Conservation (phyloP, 2,888 invertebrate genomes). For the Charanyca ferruginea region DNA sequence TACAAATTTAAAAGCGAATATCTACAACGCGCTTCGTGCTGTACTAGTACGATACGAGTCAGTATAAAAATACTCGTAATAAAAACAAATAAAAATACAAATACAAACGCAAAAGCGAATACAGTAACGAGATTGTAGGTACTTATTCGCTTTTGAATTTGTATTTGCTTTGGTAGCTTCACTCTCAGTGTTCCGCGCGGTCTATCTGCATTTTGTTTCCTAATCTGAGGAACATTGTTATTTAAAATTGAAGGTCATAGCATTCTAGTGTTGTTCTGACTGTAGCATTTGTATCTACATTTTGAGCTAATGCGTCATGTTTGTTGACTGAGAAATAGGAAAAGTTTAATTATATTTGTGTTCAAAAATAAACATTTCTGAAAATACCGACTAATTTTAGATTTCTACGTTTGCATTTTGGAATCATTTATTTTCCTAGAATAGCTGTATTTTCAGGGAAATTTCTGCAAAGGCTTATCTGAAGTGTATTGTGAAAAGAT, state of each 20-base stretch:
- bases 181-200: too few species aligned
- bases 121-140: too few species aligned
- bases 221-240: too few species aligned
- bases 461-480: constrained; percentile 3
- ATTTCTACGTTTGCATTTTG: not conserved
- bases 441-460: not conserved
- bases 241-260: constrained; percentile 25
- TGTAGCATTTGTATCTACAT: constrained; percentile 1
- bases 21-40: too few species aligned
- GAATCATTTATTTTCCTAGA: not conserved
- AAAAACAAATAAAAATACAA: too few species aligned
- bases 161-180: too few species aligned
- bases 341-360: not conserved
- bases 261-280: constrained; percentile 4
- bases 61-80: too few species aligned
- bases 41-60: too few species aligned
- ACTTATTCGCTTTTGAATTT: too few species aligned
- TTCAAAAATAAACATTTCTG: not conserved
- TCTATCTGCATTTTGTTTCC: too few species aligned
- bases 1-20: too few species aligned
- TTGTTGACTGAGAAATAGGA: not conserved
- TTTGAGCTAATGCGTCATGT: constrained; percentile 6
- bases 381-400: not conserved
- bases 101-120: too few species aligned
- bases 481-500: not conserved